Evolutionary conservation across 1,140 invertebrate genomes (phyloP).

Genomic region (Atopsyche davidsoni): DNA sequence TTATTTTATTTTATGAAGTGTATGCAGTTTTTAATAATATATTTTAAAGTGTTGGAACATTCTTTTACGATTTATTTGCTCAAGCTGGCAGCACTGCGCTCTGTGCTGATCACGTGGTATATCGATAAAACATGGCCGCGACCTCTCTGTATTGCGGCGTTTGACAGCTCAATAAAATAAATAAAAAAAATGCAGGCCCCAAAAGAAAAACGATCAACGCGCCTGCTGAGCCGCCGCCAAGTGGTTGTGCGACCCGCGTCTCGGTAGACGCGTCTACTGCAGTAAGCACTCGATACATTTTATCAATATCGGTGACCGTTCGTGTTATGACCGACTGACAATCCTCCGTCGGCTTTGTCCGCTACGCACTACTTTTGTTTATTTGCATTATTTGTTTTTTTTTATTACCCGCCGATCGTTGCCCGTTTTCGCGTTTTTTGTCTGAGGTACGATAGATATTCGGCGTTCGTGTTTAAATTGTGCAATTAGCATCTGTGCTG

Average conservation of each 20-base stretch:
- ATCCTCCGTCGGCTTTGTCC: neutral
- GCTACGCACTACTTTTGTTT: constrained; percentile 7
- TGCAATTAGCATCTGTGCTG: too few relatives aligned
- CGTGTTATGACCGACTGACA: neutral
- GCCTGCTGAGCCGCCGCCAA: too few relatives aligned
- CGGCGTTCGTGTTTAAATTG: too few relatives aligned
- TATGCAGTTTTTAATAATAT: too few relatives aligned
- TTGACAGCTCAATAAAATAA: constrained; percentile 16
- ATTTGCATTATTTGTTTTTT: constrained; percentile 7
- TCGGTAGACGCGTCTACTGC: neutral
- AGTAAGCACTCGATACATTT: too few relatives aligned
- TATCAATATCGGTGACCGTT: too few relatives aligned
- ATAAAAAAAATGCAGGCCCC: constrained; percentile 10
- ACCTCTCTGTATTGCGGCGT: neutral
- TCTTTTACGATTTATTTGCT: too few relatives aligned
- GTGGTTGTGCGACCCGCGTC: neutral
- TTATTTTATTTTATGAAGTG: too few relatives aligned
- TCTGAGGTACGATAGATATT: neutral
- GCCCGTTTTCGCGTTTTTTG: neutral
- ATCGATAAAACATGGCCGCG: constrained; percentile 18
- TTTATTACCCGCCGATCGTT: neutral
- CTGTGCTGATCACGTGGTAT: constrained; percentile 8
- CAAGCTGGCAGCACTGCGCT: neutral
- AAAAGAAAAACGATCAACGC: constrained; percentile 1
- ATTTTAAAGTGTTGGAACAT: too few relatives aligned